A percentile compares a stretch with the other conserved stretches of the same genome.
Conservation (phyloP, 2,797 vertebrate genomes). For the Aplochiton taeniatus region DNA sequence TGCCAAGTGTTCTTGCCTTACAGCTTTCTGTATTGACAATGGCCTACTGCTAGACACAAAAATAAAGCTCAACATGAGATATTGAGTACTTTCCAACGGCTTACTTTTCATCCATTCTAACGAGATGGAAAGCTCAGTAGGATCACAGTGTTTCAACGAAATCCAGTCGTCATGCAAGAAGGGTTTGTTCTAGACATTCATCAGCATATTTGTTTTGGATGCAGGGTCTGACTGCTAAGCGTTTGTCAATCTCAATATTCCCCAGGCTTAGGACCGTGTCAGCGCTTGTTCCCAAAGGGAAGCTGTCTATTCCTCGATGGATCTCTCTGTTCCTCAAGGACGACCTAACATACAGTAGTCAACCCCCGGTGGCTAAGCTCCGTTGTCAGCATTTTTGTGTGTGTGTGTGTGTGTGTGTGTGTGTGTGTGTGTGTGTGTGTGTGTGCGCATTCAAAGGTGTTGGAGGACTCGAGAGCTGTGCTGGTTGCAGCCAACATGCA, state of each 20-base stretch:
- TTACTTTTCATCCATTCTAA: background rate
- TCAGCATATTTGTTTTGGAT: conserved; percentile 28
- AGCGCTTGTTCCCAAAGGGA: conserved; percentile 22
- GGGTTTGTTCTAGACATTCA: background rate
- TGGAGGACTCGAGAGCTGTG: conserved; percentile 91
- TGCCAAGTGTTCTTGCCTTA: too few relatives aligned
- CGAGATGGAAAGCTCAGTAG: conserved; percentile 22
- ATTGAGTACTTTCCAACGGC: conserved; percentile 1
- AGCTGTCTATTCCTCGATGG: conserved; percentile 22
- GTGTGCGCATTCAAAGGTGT: conserved; percentile 76
- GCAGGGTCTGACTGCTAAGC: conserved; percentile 9
- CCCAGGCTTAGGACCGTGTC: conserved; percentile 15
- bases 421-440: conserved; percentile 6
- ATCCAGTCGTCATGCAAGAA: too few relatives aligned
- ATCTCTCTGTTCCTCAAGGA: conserved; percentile 51
- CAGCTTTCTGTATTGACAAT: background rate
- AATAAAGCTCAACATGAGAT: background rate
- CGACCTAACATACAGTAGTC: conserved; percentile 15
- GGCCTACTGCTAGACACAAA: background rate
- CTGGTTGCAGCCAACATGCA: conserved; percentile 86
- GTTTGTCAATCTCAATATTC: background rate
- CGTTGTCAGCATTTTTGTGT: conserved; percentile 52
- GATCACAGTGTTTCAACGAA: conserved; percentile 1
- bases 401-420: conserved; percentile 16
- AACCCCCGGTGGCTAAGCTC: conserved; percentile 32